A percentile compares a stretch with the other conserved stretches of the same genome.
These are phyloP conservation scores for Pangasianodon gigas DNA, from an alignment of 2,113 vertebrate genomes.

Conservation along the genomic window DNA sequence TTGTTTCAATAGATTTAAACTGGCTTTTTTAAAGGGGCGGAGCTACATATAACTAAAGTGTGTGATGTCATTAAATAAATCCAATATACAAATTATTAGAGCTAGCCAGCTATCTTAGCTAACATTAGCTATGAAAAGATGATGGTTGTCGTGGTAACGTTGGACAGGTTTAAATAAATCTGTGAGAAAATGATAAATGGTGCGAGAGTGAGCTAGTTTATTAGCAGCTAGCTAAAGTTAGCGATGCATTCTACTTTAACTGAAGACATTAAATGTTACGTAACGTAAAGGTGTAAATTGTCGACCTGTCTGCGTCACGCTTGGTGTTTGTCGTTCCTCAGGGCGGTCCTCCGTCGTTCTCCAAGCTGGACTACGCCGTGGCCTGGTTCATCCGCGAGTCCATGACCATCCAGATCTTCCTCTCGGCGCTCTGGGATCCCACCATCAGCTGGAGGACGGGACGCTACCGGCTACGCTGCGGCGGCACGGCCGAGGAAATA, in stretches of 20 bases:
- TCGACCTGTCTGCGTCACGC: background rate
- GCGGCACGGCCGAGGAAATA: conserved; percentile 96
- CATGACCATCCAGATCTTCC: conserved; percentile 97
- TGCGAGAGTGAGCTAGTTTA: background rate
- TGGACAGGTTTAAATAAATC: background rate
- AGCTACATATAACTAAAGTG: too few species aligned
- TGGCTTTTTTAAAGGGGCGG: background rate
- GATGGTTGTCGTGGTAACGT: background rate
- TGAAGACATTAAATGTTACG: background rate
- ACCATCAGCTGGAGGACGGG: conserved; percentile 98
- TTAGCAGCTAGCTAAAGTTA: background rate
- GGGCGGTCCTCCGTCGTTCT: conserved; percentile 88
- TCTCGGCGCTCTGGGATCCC: conserved; percentile 97
- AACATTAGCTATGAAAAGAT: background rate
- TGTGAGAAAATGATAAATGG: background rate
- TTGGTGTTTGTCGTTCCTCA: conserved; percentile 51
- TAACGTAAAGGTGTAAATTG: background rate
- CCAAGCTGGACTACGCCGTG: conserved; percentile 97
- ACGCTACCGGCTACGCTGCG: conserved; percentile 92
- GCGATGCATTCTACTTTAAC: background rate
- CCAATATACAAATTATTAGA: background rate
- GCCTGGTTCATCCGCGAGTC: conserved; percentile 99
- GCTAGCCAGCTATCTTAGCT: background rate
- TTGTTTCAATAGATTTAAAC: background rate
- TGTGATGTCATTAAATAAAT: background rate